Percentiles rank a stretch among this genome's conserved stretches.
phyloP scores from a whole-genome alignment of 2,888 invertebrate species.

The Apodemia zela region DNA sequence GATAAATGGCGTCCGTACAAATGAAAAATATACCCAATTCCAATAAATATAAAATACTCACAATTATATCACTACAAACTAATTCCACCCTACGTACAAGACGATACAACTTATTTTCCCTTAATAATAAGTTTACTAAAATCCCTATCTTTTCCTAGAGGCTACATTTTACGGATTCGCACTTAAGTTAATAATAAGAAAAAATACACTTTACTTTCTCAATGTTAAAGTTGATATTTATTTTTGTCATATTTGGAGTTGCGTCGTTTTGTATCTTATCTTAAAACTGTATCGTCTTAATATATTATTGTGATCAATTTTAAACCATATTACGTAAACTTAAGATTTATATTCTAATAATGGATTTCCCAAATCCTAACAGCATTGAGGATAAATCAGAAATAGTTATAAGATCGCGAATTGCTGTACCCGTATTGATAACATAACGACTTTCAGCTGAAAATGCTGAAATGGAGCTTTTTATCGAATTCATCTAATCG shows the following conservation, averaged over 20 bases:
- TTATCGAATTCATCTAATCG: neutral
- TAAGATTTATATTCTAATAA: neutral
- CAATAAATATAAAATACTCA: slow-evolving; percentile 30
- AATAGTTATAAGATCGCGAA: slow-evolving; percentile 16
- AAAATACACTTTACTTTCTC: neutral
- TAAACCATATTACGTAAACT: neutral
- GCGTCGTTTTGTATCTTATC: neutral
- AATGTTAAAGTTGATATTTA: neutral
- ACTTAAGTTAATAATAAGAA: neutral
- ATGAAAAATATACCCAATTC: slow-evolving; percentile 28
- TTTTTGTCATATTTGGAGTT: neutral
- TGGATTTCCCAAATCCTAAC: neutral
- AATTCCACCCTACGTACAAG: neutral
- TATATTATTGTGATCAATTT: neutral
- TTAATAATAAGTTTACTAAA: neutral
- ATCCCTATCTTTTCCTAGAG: slow-evolving; percentile 6
- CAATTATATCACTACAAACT: neutral
- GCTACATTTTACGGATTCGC: slow-evolving; percentile 3
- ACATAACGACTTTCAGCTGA: neutral
- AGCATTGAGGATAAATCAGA: slow-evolving; percentile 16
- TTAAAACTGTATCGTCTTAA: slow-evolving; percentile 11
- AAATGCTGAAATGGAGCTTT: neutral
- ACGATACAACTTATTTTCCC: neutral
- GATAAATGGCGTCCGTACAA: slow-evolving; percentile 13
- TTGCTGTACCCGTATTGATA: slow-evolving; percentile 19